Conservation (phyloP, 2,888 invertebrate genomes). For the Stratiomys singularior region DNA sequence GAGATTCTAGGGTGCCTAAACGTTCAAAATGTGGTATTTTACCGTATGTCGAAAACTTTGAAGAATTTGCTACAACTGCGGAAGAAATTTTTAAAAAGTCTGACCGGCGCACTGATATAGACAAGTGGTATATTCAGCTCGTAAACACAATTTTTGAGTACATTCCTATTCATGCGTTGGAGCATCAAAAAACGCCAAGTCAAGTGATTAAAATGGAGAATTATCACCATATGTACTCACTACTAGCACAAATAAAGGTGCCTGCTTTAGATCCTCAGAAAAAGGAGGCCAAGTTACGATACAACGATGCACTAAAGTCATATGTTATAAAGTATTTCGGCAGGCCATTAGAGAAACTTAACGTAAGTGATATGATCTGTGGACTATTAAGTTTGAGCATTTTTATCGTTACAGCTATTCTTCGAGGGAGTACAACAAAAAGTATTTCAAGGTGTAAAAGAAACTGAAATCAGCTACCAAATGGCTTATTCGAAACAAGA, state of each 20-base stretch:
- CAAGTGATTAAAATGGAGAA: conserved; percentile 96
- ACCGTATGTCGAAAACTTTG: conserved; percentile 89
- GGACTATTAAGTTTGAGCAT: conserved; percentile 4
- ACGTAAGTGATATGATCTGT: conserved; percentile 69
- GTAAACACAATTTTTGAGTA: conserved; percentile 87
- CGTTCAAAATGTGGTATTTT: conserved; percentile 87
- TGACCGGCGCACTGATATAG: conserved; percentile 87
- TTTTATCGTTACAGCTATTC: conserved; percentile 75
- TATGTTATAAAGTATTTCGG: conserved; percentile 97
- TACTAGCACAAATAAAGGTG: conserved; percentile 89
- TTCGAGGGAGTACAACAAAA: conserved; percentile 96
- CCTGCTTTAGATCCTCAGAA: conserved; percentile 85
- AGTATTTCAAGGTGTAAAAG: conserved; percentile 93
- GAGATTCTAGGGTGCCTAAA: conserved; percentile 76
- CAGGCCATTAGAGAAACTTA: conserved; percentile 88
- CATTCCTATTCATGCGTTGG: conserved; percentile 79
- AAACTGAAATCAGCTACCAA: conserved; percentile 97
- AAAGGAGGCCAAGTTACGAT: conserved; percentile 90
- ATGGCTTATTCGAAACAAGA: conserved; percentile 97
- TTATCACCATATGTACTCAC: conserved; percentile 91
- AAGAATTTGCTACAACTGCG: conserved; percentile 86
- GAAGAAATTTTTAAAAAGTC: conserved; percentile 89
- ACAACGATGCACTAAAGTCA: conserved; percentile 86
- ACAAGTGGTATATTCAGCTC: conserved; percentile 88
- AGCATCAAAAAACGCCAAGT: conserved; percentile 91